Percentiles rank a stretch among this genome's conserved stretches.
Evolutionary conservation across 2,888 invertebrate species (phyloP).

Genomic region (Lordiphosa andalusiaca): DNA sequence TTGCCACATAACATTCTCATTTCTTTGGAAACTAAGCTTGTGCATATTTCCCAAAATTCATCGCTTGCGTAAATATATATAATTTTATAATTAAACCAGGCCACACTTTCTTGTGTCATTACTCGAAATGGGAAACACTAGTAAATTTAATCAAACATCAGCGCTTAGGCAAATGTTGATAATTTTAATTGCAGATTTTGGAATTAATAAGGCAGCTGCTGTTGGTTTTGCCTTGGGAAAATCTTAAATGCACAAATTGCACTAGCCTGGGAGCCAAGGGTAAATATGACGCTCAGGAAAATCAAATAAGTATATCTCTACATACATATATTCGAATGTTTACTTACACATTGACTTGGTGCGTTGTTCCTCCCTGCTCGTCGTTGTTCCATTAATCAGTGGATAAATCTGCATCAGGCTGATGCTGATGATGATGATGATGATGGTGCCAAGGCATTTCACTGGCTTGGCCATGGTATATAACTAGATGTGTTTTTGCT

Average conservation of each 20-base stretch:
- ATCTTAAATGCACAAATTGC: slow-evolving; percentile 1
- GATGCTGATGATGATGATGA: slow-evolving; percentile 28
- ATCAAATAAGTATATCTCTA: slow-evolving; percentile 5
- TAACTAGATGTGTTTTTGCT: slow-evolving; percentile 16
- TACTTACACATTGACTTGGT: slow-evolving; percentile 64
- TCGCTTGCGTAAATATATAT: too few relatives aligned
- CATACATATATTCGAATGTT: background rate
- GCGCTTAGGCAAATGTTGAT: slow-evolving; percentile 31
- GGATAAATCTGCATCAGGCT: slow-evolving; percentile 21
- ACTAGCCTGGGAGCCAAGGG: background rate
- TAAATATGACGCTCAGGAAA: slow-evolving; percentile 6
- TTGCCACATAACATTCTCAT: too few relatives aligned
- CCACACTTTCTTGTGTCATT: background rate
- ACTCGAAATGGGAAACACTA: background rate
- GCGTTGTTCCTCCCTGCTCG: slow-evolving; percentile 38
- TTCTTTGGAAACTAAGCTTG: too few relatives aligned
- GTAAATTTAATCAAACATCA: slow-evolving; percentile 29
- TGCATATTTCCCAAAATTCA: too few relatives aligned
- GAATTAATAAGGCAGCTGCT: slow-evolving; percentile 17
- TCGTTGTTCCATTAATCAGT: slow-evolving; percentile 47
- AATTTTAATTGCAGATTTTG: slow-evolving; percentile 24
- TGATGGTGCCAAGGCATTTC: slow-evolving; percentile 22
- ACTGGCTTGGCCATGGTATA: slow-evolving; percentile 42
- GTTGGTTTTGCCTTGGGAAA: slow-evolving; percentile 9
- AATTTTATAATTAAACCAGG: background rate